Evolutionary conservation across 1,140 invertebrate genomes (phyloP).

Genomic region (Pentalonia nigronervosa): DNA sequence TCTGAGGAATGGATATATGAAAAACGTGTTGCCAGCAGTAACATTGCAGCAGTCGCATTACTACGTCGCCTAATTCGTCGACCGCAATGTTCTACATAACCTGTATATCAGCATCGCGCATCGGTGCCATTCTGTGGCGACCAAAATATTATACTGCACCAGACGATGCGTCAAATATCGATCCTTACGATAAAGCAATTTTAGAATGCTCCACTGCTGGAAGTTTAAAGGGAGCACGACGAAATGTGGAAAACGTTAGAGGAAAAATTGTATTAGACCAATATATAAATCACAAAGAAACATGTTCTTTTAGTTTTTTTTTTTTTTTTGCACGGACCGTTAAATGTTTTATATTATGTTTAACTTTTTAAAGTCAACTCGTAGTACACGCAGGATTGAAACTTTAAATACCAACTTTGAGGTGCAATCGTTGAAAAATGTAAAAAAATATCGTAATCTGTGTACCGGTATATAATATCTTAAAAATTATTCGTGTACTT

Average conservation of each 20-base stretch:
- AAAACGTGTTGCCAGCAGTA: neutral
- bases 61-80: neutral
- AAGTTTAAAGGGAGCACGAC: neutral
- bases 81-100: neutral
- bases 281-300: neutral
- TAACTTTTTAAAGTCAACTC: no score
- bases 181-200: neutral
- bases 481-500: no score
- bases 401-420: no score
- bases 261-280: neutral
- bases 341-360: no score
- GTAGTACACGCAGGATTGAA: no score
- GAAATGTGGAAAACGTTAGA: neutral
- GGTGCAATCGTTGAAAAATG: no score
- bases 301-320: neutral
- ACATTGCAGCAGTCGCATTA: neutral
- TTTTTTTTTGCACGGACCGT: no score
- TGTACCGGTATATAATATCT: no score
- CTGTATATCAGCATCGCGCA: neutral
- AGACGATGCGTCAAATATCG: neutral
- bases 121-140: neutral
- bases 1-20: neutral
- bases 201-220: neutral
- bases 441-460: no score
- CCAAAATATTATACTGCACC: conserved; percentile 6